Evolutionary conservation across 2,888 invertebrate genomes (phyloP).

Genomic region (Norana najaformis): DNA sequence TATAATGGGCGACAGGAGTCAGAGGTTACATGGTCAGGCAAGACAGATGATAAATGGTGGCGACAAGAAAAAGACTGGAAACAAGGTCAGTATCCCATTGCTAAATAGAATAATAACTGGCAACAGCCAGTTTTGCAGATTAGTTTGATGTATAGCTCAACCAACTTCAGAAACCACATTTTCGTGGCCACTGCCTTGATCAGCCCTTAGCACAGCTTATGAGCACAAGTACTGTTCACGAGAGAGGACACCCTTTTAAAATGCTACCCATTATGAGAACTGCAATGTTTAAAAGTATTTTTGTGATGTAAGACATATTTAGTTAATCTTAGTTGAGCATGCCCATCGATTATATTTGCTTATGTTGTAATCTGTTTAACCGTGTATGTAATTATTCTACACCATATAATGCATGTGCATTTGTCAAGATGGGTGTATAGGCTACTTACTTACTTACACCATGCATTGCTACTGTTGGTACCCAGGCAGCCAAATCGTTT

Average conservation of each 20-base stretch:
- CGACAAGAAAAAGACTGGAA: slow-evolving; percentile 21
- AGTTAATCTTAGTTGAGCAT: background rate
- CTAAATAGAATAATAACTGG: background rate
- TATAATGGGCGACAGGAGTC: slow-evolving; percentile 74
- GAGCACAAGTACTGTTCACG: background rate
- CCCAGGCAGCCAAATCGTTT: too few relatives aligned
- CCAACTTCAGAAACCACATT: background rate
- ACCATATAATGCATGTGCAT: too few relatives aligned
- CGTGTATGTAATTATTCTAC: too few relatives aligned
- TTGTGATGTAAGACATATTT: background rate
- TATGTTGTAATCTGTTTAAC: too few relatives aligned
- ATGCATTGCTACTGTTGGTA: too few relatives aligned
- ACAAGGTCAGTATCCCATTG: background rate
- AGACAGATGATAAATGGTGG: background rate
- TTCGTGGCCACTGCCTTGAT: background rate
- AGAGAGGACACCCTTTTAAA: background rate
- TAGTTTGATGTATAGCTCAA: background rate
- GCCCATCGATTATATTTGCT: background rate
- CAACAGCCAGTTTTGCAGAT: background rate
- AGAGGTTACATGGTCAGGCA: slow-evolving; percentile 72
- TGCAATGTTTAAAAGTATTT: background rate
- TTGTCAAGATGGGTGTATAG: too few relatives aligned
- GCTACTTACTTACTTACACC: too few relatives aligned
- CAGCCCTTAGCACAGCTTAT: background rate
- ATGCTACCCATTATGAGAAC: background rate